phyloP scores from a whole-genome alignment of 1,140 invertebrate species.

The Aplysia californica region DNA sequence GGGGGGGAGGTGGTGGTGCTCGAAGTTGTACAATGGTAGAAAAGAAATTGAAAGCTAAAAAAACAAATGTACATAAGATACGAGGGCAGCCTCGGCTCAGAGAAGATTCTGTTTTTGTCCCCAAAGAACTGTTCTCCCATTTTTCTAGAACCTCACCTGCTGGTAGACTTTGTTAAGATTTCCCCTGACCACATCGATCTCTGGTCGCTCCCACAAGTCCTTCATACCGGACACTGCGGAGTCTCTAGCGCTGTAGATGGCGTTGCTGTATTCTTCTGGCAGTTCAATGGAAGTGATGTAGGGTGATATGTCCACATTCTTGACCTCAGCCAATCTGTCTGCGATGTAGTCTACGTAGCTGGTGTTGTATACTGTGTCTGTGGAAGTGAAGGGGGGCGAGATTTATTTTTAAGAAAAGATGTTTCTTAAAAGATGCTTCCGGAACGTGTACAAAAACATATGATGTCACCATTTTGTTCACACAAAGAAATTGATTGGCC shows the following conservation, averaged over 20 bases:
- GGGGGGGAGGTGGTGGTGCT: no score
- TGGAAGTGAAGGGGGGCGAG: not conserved
- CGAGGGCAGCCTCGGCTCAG: no score
- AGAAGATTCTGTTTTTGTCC: no score
- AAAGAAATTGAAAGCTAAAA: no score
- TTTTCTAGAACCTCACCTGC: no score
- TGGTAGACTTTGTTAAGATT: constrained; percentile 4
- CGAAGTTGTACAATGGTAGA: no score
- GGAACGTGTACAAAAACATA: no score
- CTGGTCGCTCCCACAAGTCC: not conserved
- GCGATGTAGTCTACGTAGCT: not conserved
- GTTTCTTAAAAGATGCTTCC: no score
- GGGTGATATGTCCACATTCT: not conserved
- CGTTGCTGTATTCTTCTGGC: not conserved
- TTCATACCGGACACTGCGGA: not conserved
- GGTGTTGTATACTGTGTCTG: not conserved
- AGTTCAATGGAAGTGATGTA: not conserved
- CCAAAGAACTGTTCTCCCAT: no score
- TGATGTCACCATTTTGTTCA: no score
- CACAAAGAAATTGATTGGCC: no score
- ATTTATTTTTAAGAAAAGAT: not conserved
- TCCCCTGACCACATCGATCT: not conserved
- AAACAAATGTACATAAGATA: no score
- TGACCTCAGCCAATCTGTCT: not conserved
- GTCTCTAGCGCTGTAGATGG: not conserved